Base-by-base conservation (phyloP, 1,140 invertebrate genomes). In the Centruroides vittatus region DNA sequence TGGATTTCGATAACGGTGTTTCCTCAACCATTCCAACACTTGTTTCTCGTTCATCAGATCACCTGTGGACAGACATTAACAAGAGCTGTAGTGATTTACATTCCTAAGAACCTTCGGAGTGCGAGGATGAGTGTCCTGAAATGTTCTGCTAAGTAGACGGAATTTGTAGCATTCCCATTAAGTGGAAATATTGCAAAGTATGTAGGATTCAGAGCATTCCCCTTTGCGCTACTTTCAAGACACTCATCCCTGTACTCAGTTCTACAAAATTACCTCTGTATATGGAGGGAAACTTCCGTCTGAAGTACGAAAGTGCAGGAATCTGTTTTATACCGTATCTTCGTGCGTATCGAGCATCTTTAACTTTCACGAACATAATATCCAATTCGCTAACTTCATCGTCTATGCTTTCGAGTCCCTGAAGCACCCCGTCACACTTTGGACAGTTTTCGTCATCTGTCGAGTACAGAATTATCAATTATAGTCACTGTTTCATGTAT, bases 291-390 rank as follows among this genome's bases (percentile, higher is more conserved):
- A 94, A 95, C 68, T 89, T 80, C 71, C 88, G 85, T 13, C 92
- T 80, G 74, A 94, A 95, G 70, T 93, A 94, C 5, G 94, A 90
- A 59, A 95, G 84, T 1, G 91, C 86, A 11, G 90, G 91, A 62
- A 93, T 75, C 74, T 90, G 89, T 3, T 85, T 90, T 6, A 95
- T 89, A 12, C 92, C 92, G 85, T 91, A 95, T 74, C 93, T 94
- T 55, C 88, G 79, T 7, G 91, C 91, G 71, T 94, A 94, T 52
- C 89, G 80, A 0, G 86, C 79, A 73, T 95, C 92, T 34, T 85
- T 84, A 83, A 96, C 94, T 75, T 94, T 93, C 0, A 94, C 89
- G 75, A 96, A 93, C 1, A 89, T 91, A 57, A 96, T 93, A 68
- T 94, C 90, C 68, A 96, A 79, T 76, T 91, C 90, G 68, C 94